Base-by-base conservation (phyloP, 2,797 vertebrate genomes). In the Lepidocolaptes lacrymiger region DNA sequence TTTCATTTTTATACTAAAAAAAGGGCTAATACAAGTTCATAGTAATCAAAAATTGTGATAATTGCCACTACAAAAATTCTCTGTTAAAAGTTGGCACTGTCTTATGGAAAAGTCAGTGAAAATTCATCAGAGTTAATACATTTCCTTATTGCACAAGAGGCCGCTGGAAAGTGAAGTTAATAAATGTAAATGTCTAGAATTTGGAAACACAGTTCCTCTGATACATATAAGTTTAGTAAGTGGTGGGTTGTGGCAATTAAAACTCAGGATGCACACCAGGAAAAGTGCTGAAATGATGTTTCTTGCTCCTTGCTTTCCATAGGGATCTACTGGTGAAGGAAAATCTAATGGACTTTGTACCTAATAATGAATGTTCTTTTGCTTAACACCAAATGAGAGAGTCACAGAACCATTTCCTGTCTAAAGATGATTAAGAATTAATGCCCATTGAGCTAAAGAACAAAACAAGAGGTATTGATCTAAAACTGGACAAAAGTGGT, bases 21-120 rank as follows among this genome's bases (percentile, higher is more conserved):
- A 94, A 91, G 85, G 83, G 48, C 91, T 96, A 93, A 91, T 94
- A 79, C 63, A 81, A 91, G 91, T 95, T 96, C 94, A 92, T 44
- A 82, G 89, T 91, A 95, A 95, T 96, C 85, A 95, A 88, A 96
- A 95, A 95, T 93, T 85, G 94, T 88, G 69, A 91, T 93, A 94
- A 95, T 93, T 95, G 92, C 71, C 63, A 82, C 89, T 68, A 88
- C 14, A 28, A 77, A 88, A 92, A 92, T 74, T 88, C 67, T 82
- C 74, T 58, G 36, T 72, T 71, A 91, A 94, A 92, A 89, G 36
- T 92, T 79, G 76, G 58, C 37, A 22, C 79, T 85, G 28, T 64
- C 85, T 94, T 77, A 82, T n/a, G 74, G 75, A 76, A 89, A 93
- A 93, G 86, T 79, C 78, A 90, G 76, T 58, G 79, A 92, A 94